Base-by-base conservation (phyloP, 2,113 vertebrate species). In the Meleagris gallopavo region DNA sequence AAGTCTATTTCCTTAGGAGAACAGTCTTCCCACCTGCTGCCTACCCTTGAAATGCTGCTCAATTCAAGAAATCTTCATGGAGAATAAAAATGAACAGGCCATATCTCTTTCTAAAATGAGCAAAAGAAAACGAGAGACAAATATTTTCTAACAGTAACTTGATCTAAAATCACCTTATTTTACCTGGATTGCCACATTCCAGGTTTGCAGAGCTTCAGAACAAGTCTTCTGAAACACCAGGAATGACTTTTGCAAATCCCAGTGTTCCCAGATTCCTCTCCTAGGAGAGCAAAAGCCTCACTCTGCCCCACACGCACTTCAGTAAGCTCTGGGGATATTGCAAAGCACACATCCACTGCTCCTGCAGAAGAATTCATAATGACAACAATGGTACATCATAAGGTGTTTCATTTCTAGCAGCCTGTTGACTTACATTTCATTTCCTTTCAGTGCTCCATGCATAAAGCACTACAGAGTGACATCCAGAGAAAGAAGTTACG, bases 391-490 rank as follows among this genome's bases (percentile, higher is more conserved):
- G 21, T 20, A 22, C 18, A 52, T 25, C 61, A 64, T 19, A 43
- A 58, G 48, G 19, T 22, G 41, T 41, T 79, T 74, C 2, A 61
- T 58, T 80, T 70, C 12, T 3, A 22, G 30, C 25, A 25, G 30
- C 11, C 4, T 60, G 70, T 45, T 46, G 87, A 90, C 36, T 71
- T 45, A 8, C 6, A 8, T 69, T 82, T 50, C 41, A 20, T n/a
- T 95, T 82, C 66, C 55, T 98, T 98, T 90, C 95, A 98, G 98
- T 36, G 89, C 94, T 54, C 93, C 94, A 9, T 43, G 84, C 83
- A 88, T 98, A 82, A 99, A 97, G 94, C 98, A 99, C 95, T 98
- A 97, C 97, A 98, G 95, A 97, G 95, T 99, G 92, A 90, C 93
- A 15, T 86, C 78, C 32, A 60, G 80, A 54, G 97, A 94, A n/a